Conservation (phyloP, 2,113 vertebrate species). For the Lethenteron reissneri region DNA sequence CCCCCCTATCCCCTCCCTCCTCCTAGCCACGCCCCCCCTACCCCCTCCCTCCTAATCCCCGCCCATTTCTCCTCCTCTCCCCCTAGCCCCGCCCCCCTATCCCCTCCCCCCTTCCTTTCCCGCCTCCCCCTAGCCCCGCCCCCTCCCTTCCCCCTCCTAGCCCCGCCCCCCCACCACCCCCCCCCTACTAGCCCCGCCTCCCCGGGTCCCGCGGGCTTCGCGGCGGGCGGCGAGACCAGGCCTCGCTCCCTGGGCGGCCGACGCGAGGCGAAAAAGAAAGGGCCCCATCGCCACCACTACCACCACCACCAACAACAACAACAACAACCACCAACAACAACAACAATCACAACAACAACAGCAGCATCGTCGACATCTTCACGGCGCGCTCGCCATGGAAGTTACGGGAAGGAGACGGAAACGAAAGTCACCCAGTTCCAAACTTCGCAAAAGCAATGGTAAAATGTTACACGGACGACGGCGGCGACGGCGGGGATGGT, state of each 20-base stretch:
- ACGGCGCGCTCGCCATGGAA: not conserved
- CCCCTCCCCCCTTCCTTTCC: not conserved
- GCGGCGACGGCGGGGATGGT: too few relatives aligned
- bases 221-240: not conserved
- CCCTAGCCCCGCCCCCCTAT: not conserved
- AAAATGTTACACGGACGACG: not conserved
- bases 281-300: too few relatives aligned
- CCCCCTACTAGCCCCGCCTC: not conserved
- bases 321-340: too few relatives aligned
- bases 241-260: too few relatives aligned
- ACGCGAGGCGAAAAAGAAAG: too few relatives aligned
- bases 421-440: not conserved
- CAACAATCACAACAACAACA: too few relatives aligned
- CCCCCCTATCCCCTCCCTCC: not conserved
- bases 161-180: not conserved
- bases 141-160: not conserved
- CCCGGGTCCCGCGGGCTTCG: not conserved
- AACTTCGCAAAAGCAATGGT: slow-evolving; percentile 2
- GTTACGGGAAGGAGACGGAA: not conserved
- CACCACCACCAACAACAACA: too few relatives aligned
- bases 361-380: too few relatives aligned
- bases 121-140: not conserved
- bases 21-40: not conserved
- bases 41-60: not conserved
- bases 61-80: not conserved